These are phyloP conservation scores for Cacatua alba DNA, from an alignment of 2,113 vertebrate species.

Conservation along the genomic window DNA sequence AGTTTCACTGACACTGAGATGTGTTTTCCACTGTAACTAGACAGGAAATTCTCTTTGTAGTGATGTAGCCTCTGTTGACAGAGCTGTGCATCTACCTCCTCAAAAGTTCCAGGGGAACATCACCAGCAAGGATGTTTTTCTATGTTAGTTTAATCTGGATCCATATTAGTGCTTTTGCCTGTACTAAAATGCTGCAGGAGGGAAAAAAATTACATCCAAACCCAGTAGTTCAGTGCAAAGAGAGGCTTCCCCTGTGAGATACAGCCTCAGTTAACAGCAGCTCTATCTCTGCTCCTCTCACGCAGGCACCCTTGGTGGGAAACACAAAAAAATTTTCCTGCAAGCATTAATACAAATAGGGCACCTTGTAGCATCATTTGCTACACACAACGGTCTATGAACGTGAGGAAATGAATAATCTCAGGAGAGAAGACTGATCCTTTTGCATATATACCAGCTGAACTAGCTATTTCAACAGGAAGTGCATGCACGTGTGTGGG, in stretches of 20 bases:
- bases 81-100: neutral
- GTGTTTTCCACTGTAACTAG: neutral
- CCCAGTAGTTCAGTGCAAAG: neutral
- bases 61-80: neutral
- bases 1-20: neutral
- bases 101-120: neutral
- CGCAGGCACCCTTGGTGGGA: neutral
- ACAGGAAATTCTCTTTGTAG: neutral
- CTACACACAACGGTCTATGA: neutral
- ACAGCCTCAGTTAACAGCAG: neutral
- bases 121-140: neutral
- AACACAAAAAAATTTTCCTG: neutral
- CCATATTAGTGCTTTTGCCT: neutral
- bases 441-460: neutral
- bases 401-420: neutral
- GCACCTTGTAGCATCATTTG: neutral
- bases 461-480: neutral
- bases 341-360: neutral
- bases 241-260: neutral
- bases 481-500: rapidly evolving
- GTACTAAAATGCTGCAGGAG: neutral
- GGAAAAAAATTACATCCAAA: neutral
- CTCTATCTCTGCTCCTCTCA: neutral
- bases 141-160: neutral
- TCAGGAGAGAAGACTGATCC: neutral